Conservation (phyloP, 2,113 vertebrate species). For the Mastomys natalensis region DNA sequence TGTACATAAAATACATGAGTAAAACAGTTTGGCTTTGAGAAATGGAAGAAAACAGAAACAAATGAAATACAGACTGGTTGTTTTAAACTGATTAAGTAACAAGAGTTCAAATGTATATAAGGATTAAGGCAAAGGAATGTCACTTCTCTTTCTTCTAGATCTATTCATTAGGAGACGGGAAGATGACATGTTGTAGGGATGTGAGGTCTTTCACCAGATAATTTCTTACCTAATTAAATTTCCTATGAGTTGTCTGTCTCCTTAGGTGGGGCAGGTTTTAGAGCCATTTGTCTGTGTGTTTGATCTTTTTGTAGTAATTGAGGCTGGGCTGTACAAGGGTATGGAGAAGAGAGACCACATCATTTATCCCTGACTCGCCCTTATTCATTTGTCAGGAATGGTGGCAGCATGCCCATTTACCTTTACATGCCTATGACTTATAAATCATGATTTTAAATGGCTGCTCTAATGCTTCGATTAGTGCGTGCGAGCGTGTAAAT, state of each 20-base stretch:
- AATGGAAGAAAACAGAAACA: background rate
- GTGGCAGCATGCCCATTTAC: background rate
- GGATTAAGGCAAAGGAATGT: background rate
- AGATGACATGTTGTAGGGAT: background rate
- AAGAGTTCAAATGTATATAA: background rate
- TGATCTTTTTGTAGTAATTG: constrained; percentile 5
- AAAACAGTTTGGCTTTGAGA: background rate
- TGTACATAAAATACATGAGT: background rate
- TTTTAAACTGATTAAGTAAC: background rate
- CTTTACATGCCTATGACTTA: background rate
- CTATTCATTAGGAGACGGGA: background rate
- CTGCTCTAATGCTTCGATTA: background rate
- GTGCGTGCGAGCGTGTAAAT: background rate
- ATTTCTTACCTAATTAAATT: constrained; percentile 32
- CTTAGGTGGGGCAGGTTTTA: background rate
- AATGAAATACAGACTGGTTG: background rate
- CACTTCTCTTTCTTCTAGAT: background rate
- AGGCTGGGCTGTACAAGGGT: background rate
- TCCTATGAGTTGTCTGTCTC: background rate
- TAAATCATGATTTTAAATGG: background rate
- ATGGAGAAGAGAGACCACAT: background rate
- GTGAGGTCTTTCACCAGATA: background rate
- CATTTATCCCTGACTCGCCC: background rate
- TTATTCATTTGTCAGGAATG: background rate
- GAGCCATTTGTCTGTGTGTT: background rate